Base-by-base conservation (phyloP, 2,113 vertebrate species). In the Halcyon malimbica region DNA sequence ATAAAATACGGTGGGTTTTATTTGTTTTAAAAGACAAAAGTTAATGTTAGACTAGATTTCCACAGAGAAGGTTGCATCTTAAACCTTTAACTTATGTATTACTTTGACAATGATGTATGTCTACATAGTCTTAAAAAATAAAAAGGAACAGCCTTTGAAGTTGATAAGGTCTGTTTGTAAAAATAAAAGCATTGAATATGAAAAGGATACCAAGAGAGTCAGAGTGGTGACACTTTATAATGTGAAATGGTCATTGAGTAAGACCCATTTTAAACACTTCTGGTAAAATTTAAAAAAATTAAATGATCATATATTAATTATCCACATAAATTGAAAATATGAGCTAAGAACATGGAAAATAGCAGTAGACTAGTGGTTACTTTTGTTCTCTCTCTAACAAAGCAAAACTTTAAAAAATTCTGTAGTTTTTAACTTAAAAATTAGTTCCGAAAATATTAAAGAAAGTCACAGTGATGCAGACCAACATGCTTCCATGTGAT, bases 291-390 rank as follows among this genome's bases (percentile, higher is more conserved):
- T 92, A 86, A 92, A 84, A 46, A 33, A 63, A 71, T 93, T 77
- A 83, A 89, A 91, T 94, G 33, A 78, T 81, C 29, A 14, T 64
- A 20, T 50, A 78, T 92, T 80, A 94, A 95, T 94, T 96, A 81
- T 68, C 59, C 63, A 70, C 63, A 70, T 86, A 74, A 88, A 77
- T 60, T 80, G 84, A 85, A 93, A 88, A 74, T 63, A 42, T 17
- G 67, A 93, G 37, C 90, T 46, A 35, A 83, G 41, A 83, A 69
- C 1, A 3, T 1, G 2, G 73, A 75, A 92, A 67, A 79, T 64
- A 62, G 21, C 69, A 79, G 39, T 39, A 42, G 41, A 20, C 54
- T 64, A 35, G 14, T 29, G 51, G 74, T 50, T 87, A 54, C 71
- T 60, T 88, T 82, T 94, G 33, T 46, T 89, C 29, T 80, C 25